Evolutionary conservation across 92 coral and sea anemone genomes (phyloP).

Genomic region (Palythoa caribaeorum): DNA sequence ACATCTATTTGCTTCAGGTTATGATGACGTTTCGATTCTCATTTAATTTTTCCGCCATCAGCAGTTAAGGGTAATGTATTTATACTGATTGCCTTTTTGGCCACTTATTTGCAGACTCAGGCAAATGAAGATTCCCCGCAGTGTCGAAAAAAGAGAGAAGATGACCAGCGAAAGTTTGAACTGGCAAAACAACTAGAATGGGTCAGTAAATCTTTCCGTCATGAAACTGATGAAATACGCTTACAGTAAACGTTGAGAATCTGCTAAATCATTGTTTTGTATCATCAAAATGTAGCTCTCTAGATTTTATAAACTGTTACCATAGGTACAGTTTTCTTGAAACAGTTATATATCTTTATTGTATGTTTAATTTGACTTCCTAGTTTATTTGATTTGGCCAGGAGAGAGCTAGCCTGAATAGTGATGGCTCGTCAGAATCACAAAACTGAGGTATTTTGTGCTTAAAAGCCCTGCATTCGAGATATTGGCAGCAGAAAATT

Average conservation of each 20-base stretch:
- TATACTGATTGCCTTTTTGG: neutral
- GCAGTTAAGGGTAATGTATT: neutral
- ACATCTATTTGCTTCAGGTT: neutral
- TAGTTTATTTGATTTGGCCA: too few relatives aligned
- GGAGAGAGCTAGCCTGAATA: too few relatives aligned
- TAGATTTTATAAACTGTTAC: neutral
- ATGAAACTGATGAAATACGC: neutral
- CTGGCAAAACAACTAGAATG: conserved; percentile 79
- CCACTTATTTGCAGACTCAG: conserved; percentile 42
- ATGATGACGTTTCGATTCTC: conserved; percentile 30
- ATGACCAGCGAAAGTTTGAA: conserved; percentile 71
- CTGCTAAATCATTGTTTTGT: neutral
- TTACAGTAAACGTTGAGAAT: neutral
- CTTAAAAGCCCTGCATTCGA: too few relatives aligned
- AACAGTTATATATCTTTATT: too few relatives aligned
- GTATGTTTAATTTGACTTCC: neutral
- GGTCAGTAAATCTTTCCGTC: conserved; percentile 55
- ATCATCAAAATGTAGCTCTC: neutral
- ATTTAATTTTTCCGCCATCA: neutral
- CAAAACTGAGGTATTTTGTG: too few relatives aligned
- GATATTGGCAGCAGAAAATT: too few relatives aligned
- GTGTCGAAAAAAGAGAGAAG: conserved; percentile 66
- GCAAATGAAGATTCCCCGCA: conserved; percentile 53
- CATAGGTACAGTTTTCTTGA: neutral
- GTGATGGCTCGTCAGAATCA: too few relatives aligned